Percentiles rank a stretch among this genome's conserved stretches.
These are phyloP conservation scores for Megaceryle maxima DNA, from an alignment of 2,113 vertebrate genomes.

Conservation along the genomic window DNA sequence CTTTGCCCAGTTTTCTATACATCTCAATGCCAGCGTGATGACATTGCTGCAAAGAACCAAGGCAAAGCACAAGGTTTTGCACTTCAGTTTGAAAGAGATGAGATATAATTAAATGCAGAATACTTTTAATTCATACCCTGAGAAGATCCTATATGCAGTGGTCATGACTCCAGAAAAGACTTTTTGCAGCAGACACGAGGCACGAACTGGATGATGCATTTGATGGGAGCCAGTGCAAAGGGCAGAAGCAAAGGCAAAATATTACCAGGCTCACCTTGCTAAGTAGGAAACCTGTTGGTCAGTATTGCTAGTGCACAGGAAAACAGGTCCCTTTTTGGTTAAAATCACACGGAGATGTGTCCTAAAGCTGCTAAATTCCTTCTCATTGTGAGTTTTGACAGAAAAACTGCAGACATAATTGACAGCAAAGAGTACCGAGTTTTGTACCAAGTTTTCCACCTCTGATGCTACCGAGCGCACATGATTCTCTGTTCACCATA, in stretches of 20 bases:
- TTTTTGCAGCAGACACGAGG: neutral
- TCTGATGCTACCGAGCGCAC: neutral
- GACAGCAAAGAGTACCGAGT: neutral
- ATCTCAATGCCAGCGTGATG: neutral
- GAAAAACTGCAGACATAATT: neutral
- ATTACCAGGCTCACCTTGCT: neutral
- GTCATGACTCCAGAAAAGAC: neutral
- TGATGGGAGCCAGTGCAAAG: rapidly evolving
- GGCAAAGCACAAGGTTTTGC: neutral
- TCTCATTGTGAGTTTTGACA: neutral
- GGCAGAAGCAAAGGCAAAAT: neutral
- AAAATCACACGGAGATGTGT: neutral
- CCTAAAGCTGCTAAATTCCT: neutral
- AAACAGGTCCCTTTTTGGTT: neutral
- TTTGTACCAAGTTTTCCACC: neutral
- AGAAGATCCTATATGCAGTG: neutral
- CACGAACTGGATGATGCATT: neutral
- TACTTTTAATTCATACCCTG: neutral
- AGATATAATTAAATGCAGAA: neutral
- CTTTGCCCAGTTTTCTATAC: neutral
- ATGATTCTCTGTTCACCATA: neutral
- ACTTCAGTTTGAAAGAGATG: neutral
- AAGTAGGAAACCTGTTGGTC: neutral
- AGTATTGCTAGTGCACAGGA: neutral
- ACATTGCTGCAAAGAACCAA: neutral